A percentile compares a stretch with the other conserved stretches of the same genome.
phyloP scores from a whole-genome alignment of 2,888 invertebrate genomes.

The Blera fallax region DNA sequence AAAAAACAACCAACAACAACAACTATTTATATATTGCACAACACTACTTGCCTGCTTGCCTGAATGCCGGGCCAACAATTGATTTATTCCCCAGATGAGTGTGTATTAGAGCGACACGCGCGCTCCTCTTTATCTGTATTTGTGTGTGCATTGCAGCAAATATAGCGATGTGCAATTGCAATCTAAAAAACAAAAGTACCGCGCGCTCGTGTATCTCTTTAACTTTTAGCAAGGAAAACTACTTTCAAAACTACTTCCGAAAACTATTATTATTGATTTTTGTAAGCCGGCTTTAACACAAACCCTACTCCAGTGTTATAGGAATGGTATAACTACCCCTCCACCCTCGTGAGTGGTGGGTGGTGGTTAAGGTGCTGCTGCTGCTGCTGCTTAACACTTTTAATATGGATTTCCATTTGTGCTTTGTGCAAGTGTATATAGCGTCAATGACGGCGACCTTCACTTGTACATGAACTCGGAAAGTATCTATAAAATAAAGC shows the following conservation, averaged over 20 bases:
- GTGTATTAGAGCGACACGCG: constrained; percentile 36
- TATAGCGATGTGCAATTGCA: background rate
- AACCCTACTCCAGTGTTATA: background rate
- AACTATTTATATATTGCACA: constrained; percentile 54
- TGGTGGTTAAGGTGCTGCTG: constrained; percentile 10
- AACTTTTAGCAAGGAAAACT: background rate
- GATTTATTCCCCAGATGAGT: constrained; percentile 40
- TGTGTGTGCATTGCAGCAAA: background rate
- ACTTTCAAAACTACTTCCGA: constrained; percentile 21
- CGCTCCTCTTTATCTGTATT: background rate
- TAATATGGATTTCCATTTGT: constrained; percentile 11
- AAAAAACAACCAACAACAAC: too few species aligned
- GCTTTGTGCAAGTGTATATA: constrained; percentile 15
- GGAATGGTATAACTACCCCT: background rate
- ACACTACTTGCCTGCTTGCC: constrained; percentile 31
- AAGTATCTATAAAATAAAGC: constrained; percentile 43
- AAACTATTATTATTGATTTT: background rate
- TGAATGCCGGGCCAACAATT: constrained; percentile 47
- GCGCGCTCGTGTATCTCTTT: background rate
- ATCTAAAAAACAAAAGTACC: background rate
- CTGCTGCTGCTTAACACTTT: constrained; percentile 16
- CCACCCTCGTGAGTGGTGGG: background rate
- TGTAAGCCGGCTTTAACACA: background rate
- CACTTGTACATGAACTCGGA: constrained; percentile 65
- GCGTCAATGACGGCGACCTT: constrained; percentile 47